Conservation (phyloP, 2,888 invertebrate genomes). For the Eristalis pertinax region DNA sequence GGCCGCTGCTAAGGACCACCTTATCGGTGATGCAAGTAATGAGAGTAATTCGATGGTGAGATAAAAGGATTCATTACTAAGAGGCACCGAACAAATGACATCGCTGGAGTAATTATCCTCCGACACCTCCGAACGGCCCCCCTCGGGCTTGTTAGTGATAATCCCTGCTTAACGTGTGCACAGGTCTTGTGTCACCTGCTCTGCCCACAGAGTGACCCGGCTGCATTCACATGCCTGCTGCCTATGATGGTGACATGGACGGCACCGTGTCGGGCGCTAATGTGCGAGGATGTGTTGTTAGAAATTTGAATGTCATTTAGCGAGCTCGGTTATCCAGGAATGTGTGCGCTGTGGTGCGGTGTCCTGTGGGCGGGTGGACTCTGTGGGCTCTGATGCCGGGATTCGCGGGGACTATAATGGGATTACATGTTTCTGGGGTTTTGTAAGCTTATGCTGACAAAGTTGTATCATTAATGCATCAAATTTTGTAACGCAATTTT, state of each 20-base stretch:
- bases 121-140: not conserved
- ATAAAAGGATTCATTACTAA: conserved; percentile 45
- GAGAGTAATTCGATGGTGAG: conserved; percentile 40
- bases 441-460: conserved; percentile 39
- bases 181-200: conserved; percentile 41
- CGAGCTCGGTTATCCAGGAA: not conserved
- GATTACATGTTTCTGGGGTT: conserved; percentile 40
- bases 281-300: conserved; percentile 14
- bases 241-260: conserved; percentile 7
- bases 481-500: conserved; percentile 11
- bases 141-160: conserved; percentile 48
- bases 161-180: conserved; percentile 57
- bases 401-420: conserved; percentile 46
- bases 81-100: conserved; percentile 22
- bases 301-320: conserved; percentile 32
- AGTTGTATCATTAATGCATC: conserved; percentile 28
- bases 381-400: conserved; percentile 1
- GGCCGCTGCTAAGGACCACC: conserved; percentile 27
- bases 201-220: conserved; percentile 12
- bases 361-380: not conserved
- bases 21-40: conserved; percentile 41
- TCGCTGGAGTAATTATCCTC: conserved; percentile 42
- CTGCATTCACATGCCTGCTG: conserved; percentile 33
- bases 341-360: not conserved
- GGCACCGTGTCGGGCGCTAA: conserved; percentile 22